A percentile compares a stretch with the other conserved stretches of the same genome.
Evolutionary conservation across 2,888 invertebrate genomes (phyloP).

Genomic region (Chalcosyrphus nemorum): DNA sequence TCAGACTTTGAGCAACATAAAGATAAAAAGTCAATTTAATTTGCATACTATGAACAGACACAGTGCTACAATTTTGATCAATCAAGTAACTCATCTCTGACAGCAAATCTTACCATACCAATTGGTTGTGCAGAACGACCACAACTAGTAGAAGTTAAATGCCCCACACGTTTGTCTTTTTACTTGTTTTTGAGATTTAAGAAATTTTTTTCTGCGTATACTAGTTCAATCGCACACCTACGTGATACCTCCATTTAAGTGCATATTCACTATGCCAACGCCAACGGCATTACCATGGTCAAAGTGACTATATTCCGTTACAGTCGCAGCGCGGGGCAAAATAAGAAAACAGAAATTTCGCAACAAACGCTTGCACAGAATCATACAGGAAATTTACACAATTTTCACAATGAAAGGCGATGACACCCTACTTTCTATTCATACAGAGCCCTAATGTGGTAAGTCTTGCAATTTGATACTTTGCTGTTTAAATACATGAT

Average conservation of each 20-base stretch:
- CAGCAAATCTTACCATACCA: background rate
- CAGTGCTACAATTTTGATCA: background rate
- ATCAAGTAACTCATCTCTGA: background rate
- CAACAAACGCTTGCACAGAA: background rate
- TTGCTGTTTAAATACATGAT: no score
- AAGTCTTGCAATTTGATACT: no score
- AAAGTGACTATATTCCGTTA: constrained; percentile 16
- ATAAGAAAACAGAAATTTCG: constrained; percentile 19
- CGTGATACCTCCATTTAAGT: constrained; percentile 17
- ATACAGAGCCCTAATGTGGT: no score
- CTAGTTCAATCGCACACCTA: constrained; percentile 40
- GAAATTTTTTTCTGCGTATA: background rate
- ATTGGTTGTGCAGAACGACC: background rate
- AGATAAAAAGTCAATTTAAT: no score
- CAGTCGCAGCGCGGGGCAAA: no score
- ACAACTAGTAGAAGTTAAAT: background rate
- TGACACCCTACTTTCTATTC: background rate
- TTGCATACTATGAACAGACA: no score
- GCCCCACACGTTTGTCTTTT: background rate
- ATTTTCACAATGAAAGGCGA: background rate
- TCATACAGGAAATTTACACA: background rate
- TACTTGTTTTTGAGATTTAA: background rate
- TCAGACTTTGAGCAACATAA: no score
- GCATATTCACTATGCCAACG: constrained; percentile 29
- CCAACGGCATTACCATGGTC: constrained; percentile 33